Base-by-base conservation (phyloP, 92 coral and sea anemone genomes). In the Zoanthus sansibaricus region DNA sequence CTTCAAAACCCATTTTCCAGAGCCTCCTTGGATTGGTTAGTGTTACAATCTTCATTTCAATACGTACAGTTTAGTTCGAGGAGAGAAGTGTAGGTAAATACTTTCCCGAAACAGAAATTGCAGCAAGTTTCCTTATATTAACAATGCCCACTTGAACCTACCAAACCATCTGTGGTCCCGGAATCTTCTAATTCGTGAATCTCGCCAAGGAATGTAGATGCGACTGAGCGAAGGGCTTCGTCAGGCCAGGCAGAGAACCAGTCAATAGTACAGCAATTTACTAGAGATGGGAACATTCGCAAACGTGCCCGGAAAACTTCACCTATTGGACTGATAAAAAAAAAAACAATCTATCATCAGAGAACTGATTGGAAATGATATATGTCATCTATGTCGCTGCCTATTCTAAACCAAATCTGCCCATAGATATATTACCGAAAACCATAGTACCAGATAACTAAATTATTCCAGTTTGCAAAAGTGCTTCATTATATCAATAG, bases 221-320 rank as follows among this genome's bases (percentile, higher is more conserved):
- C 98, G 13, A 97, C 99, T 17, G 99, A 97, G 48, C 96, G 95
- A 76, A 97, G 87, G 37, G 99, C 99, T 89, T 95, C 99, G 21
- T 94, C 92, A 14, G 99, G 99, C 99, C 99, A 97, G 16, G 98
- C 99, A 0, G 98, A 95, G 94, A 97, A 97, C 99, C 99, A 97
- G 74, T 97, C 99, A 68, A 97, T 97, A 21, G 99, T 97, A 74
- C 99, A 97, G 77, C 99, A 97, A 89, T 95, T 97, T 58, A 97
- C 99, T 37, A 97, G 75, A n/a, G 99, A 97, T 18, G 99, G 99
- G 86, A 97, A 97, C 90, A 95, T 98, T 46, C 99, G 99, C 56
- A 97, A 91, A 73, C 99, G 95, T 13, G 99, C 99, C 67, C 99
- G 98, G 92, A 97, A 97, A 69, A 97, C 90, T 86, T 97, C 99